phyloP scores from a whole-genome alignment of 2,113 vertebrate species.

The Anser brachyrhynchus region DNA sequence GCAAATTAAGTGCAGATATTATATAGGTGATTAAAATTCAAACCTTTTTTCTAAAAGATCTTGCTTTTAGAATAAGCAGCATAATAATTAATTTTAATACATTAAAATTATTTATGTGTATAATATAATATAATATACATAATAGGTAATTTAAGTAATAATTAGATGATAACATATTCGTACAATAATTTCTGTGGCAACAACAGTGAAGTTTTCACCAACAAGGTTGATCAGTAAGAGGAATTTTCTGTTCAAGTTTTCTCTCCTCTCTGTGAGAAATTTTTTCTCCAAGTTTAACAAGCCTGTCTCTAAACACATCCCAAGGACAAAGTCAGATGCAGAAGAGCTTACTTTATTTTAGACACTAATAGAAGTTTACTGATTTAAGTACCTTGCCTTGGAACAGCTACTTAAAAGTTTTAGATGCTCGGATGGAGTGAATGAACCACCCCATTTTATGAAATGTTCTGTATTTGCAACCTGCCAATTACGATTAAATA shows the following conservation, averaged over 20 bases:
- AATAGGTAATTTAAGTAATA: too few relatives aligned
- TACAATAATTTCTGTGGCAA: not conserved
- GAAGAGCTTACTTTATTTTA: not conserved
- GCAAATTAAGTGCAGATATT: not conserved
- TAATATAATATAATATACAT: too few relatives aligned
- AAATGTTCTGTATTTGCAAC: not conserved
- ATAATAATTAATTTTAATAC: too few relatives aligned
- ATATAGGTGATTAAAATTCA: not conserved
- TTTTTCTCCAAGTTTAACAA: not conserved
- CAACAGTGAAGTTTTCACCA: not conserved
- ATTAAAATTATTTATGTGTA: too few relatives aligned
- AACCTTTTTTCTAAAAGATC: not conserved
- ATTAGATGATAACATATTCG: too few relatives aligned
- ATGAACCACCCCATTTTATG: not conserved
- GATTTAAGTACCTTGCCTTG: not conserved
- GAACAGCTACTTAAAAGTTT: not conserved
- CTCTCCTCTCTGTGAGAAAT: not conserved
- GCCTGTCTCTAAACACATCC: not conserved
- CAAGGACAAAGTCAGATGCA: not conserved
- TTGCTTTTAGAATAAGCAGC: too few relatives aligned
- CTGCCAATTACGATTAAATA: too few relatives aligned
- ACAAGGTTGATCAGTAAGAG: not conserved
- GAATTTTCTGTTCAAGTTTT: not conserved
- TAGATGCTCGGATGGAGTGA: not conserved
- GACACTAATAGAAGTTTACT: not conserved